These are phyloP conservation scores for Clivina fossor DNA, from an alignment of 2,888 invertebrate species.

Conservation along the genomic window DNA sequence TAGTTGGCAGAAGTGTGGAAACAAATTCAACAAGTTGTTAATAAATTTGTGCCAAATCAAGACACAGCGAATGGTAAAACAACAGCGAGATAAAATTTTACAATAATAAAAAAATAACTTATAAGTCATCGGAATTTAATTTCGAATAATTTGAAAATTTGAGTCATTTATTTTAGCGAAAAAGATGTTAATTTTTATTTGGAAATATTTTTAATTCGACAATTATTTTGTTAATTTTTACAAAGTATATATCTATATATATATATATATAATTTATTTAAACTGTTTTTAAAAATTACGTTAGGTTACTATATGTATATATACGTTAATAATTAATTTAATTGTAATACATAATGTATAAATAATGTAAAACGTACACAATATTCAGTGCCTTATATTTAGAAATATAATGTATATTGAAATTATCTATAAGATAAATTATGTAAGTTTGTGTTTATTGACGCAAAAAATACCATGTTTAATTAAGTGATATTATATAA, in stretches of 20 bases:
- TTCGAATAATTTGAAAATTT: not conserved
- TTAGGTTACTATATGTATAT: constrained; percentile 9
- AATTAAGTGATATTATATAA: too few species aligned
- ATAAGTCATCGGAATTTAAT: too few species aligned
- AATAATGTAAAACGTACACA: not conserved
- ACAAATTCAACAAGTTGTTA: constrained; percentile 56
- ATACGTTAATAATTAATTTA: constrained; percentile 9
- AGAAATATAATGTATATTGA: too few species aligned
- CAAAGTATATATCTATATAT: constrained; percentile 1
- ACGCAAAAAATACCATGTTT: too few species aligned
- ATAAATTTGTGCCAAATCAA: constrained; percentile 54
- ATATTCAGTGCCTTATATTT: not conserved
- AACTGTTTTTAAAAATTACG: not conserved
- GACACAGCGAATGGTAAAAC: constrained; percentile 18
- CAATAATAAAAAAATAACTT: too few species aligned
- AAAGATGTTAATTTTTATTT: not conserved
- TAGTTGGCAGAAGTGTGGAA: constrained; percentile 61
- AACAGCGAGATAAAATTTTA: not conserved
- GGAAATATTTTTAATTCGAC: not conserved
- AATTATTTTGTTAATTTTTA: not conserved
- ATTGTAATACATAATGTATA: not conserved
- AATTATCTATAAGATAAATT: too few species aligned
- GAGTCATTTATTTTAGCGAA: not conserved
- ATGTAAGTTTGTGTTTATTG: too few species aligned
- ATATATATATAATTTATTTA: too few species aligned